Evolutionary conservation across 2,888 invertebrate genomes (phyloP).

Genomic region (Lithophane leautieri): DNA sequence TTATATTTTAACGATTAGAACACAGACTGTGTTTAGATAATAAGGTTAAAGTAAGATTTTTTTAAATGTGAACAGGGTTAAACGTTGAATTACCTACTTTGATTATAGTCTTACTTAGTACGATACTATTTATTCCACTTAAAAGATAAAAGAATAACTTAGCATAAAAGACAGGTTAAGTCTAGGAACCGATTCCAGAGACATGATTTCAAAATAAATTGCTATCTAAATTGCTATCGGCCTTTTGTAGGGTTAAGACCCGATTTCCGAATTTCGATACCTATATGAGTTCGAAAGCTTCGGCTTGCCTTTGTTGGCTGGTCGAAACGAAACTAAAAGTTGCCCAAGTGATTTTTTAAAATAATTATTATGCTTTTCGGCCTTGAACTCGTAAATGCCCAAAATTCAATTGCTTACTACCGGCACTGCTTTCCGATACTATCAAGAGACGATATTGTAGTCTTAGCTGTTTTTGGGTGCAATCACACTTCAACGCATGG

Average conservation of each 20-base stretch:
- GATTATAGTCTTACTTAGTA: background rate
- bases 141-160: background rate
- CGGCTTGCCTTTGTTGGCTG: background rate
- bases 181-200: background rate
- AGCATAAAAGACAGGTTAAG: background rate
- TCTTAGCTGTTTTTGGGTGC: background rate
- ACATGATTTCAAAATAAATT: too few species aligned
- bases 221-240: background rate
- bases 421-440: background rate
- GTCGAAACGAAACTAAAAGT: background rate
- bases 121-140: background rate
- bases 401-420: background rate
- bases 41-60: slow-evolving; percentile 17
- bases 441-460: background rate
- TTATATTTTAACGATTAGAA: slow-evolving; percentile 3
- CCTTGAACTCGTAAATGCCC: background rate
- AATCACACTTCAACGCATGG: background rate
- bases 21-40: slow-evolving; percentile 9
- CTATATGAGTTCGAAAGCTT: background rate
- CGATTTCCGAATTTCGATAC: background rate
- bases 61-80: slow-evolving; percentile 4
- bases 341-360: background rate
- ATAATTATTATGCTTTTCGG: background rate
- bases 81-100: slow-evolving; percentile 6
- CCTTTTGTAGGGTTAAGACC: background rate